Evolutionary conservation across 2,113 vertebrate genomes (phyloP).

Genomic region (Protobothrops flavoviridis): DNA sequence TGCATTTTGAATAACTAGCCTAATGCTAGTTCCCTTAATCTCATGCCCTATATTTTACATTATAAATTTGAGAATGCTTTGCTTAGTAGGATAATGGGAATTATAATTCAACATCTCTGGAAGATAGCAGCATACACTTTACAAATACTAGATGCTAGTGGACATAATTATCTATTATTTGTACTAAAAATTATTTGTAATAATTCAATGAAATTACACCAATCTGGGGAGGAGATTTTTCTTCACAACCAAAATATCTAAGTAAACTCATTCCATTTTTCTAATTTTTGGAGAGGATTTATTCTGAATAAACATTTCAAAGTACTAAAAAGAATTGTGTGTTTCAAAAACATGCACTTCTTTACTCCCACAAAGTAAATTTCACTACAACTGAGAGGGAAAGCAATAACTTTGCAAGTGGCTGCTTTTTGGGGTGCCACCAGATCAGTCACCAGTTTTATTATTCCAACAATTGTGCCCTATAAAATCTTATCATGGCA

Average conservation of each 20-base stretch:
- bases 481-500: neutral
- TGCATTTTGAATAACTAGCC: neutral
- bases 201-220: slow-evolving; percentile 12
- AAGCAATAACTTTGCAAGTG: neutral
- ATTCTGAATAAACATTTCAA: neutral
- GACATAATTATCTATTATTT: neutral
- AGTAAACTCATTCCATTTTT: neutral
- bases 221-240: neutral
- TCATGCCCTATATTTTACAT: neutral
- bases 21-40: neutral
- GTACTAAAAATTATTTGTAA: slow-evolving; percentile 3
- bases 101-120: neutral
- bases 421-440: rapidly evolving
- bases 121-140: neutral
- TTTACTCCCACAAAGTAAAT: neutral
- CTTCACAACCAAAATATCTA: neutral
- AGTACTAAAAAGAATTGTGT: neutral
- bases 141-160: neutral
- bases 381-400: neutral
- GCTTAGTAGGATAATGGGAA: neutral
- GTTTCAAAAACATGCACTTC: neutral
- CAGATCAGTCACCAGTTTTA: neutral
- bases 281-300: neutral
- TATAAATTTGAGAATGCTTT: neutral
- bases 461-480: neutral